Evolutionary conservation across 1,140 invertebrate species (phyloP), one percentile per base, ranked within the genome.

Genomic region (Thereuonema tuberculata): DNA sequence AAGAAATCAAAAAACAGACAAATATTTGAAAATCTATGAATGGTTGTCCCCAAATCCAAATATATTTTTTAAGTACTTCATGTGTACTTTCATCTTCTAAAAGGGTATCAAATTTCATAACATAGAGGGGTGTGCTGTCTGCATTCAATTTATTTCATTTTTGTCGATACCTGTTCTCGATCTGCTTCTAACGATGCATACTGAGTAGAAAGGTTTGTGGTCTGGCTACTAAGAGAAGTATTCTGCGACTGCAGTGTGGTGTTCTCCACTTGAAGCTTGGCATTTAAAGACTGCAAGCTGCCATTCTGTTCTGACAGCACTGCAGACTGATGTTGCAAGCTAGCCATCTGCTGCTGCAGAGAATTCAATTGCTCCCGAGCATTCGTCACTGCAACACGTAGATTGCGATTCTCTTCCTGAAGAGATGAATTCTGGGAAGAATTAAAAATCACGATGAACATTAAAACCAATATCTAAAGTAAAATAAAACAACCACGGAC

Each of bases 161-260:
- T n/a, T 47, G 54, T 24, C 28, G 68, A 71, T 68, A 85, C 78
- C 72, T 87, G 84, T 67, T 85, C 87, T 71, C 90, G 89, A 70
- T 93, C 89, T 1, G 84, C 82, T 27, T 89, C 88, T 50, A 93
- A 72, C 67, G 87, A 84, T 49, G 86, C 84, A 68, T 92, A 85
- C 12, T 88, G 85, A 31, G 86, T 74, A 70, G 94, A 89, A 50
- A 94, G 73, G 0, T 84, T 84, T 29, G 86, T 83, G 67, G 90
- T 87, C 75, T 95, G 91, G 1, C 84, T 82, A 49, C 83, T 81
- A 9, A 94, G 73, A 0, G 89, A 90, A 31, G n/a, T n/a, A n/a
- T n/a, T n/a, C n/a, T n/a, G n/a, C n/a, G n/a, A n/a, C n/a, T n/a
- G n/a, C n/a, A n/a, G 84, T 81, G 61, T 92, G 1, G 89, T 85